phyloP scores from a whole-genome alignment of 2,113 vertebrate genomes.

The Sturnira hondurensis region DNA sequence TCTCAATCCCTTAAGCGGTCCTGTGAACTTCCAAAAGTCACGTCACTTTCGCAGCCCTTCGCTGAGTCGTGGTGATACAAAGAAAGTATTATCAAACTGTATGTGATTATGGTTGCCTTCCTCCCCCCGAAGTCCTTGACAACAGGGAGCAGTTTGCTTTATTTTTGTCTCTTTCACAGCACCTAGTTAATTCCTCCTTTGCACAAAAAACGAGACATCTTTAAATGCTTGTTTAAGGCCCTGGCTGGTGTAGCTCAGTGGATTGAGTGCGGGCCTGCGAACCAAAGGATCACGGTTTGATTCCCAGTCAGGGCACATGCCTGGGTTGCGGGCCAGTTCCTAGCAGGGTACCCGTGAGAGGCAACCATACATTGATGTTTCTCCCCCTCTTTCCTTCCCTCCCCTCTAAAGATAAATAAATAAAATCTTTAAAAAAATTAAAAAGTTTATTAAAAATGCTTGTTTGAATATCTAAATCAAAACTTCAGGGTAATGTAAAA shows the following conservation, averaged over 20 bases:
- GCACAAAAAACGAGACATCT: background rate
- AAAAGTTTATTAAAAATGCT: too few species aligned
- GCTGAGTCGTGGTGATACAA: background rate
- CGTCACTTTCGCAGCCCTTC: background rate
- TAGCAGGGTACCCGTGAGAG: too few species aligned
- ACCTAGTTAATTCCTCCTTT: background rate
- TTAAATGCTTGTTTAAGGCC: background rate
- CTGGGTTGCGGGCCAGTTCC: too few species aligned
- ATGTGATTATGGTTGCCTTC: background rate
- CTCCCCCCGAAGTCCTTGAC: background rate
- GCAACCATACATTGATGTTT: too few species aligned
- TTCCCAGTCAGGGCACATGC: too few species aligned
- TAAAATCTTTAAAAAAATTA: too few species aligned
- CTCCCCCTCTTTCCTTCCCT: too few species aligned
- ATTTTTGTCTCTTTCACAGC: background rate
- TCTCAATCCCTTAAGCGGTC: background rate
- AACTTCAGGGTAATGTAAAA: background rate
- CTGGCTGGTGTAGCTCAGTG: too few species aligned
- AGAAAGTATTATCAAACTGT: background rate
- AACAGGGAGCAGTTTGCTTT: background rate
- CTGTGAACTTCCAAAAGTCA: background rate
- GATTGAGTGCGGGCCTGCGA: too few species aligned
- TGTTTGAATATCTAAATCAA: background rate
- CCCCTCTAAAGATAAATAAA: too few species aligned
- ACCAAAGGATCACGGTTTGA: too few species aligned